phyloP scores from a whole-genome alignment of 2,113 vertebrate genomes.

The Procavia capensis region DNA sequence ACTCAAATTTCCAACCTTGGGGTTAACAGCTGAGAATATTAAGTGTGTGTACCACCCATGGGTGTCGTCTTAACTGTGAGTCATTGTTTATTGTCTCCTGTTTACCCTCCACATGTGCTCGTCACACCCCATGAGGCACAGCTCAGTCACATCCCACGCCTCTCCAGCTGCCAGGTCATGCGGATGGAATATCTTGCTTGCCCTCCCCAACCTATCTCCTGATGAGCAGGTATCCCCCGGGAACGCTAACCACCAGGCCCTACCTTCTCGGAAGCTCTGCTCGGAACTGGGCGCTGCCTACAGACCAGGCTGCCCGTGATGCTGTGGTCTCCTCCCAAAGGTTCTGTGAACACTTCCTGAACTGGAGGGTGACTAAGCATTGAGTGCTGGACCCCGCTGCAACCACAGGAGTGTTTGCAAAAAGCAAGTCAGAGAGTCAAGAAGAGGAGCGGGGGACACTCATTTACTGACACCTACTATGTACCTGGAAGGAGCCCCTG shows the following conservation, averaged over 20 bases:
- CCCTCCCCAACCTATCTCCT: background rate
- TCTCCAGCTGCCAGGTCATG: background rate
- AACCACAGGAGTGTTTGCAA: rapidly evolving
- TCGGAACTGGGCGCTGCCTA: background rate
- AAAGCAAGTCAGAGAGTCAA: background rate
- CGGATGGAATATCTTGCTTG: background rate
- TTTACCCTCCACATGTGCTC: background rate
- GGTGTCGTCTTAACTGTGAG: background rate
- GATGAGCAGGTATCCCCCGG: rapidly evolving
- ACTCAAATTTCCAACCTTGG: too few species aligned
- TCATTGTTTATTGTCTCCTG: background rate
- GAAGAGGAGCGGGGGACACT: background rate
- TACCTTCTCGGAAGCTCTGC: too few species aligned
- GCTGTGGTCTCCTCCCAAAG: background rate
- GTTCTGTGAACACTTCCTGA: too few species aligned
- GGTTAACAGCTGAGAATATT: too few species aligned
- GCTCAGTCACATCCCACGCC: background rate
- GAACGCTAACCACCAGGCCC: background rate
- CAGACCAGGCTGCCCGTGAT: rapidly evolving
- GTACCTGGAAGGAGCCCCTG: too few species aligned
- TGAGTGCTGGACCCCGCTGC: background rate
- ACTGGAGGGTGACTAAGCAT: too few species aligned
- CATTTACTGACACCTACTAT: rapidly evolving
- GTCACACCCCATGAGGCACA: background rate
- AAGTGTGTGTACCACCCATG: too few species aligned